Evolutionary conservation across 2,888 invertebrate genomes (phyloP).

Genomic region (Nomada ferruginata): DNA sequence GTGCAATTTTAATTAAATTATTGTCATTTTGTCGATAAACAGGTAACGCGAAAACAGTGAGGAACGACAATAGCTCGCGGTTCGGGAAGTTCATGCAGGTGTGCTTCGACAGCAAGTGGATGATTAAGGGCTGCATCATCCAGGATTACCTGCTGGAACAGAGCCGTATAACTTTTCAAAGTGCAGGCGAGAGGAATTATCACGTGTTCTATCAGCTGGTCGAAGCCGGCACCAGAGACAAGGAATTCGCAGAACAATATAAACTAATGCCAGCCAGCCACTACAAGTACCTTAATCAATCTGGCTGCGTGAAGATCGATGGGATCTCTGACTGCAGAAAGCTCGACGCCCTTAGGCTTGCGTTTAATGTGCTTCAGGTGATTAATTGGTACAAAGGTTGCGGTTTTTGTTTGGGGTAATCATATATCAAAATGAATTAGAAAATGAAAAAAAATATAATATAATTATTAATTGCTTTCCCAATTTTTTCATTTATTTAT

Average conservation of each 20-base stretch:
- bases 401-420: not conserved
- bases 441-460: no score
- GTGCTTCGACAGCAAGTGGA: constrained; percentile 94
- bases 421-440: not conserved
- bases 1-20: not conserved
- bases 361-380: constrained; percentile 93
- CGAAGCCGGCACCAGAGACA: constrained; percentile 92
- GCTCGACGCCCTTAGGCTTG: constrained; percentile 93
- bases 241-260: constrained; percentile 90
- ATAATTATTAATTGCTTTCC: no score
- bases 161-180: constrained; percentile 95
- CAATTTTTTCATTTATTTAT: no score
- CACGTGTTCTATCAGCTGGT: constrained; percentile 96
- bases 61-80: constrained; percentile 96
- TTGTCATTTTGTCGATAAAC: not conserved
- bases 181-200: constrained; percentile 94
- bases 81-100: constrained; percentile 99
- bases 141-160: constrained; percentile 96
- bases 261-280: constrained; percentile 90
- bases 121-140: constrained; percentile 95
- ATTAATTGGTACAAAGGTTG: constrained; percentile 12
- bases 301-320: constrained; percentile 89
- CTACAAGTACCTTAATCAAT: constrained; percentile 93
- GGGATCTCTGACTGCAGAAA: constrained; percentile 88
- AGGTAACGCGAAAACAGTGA: constrained; percentile 97